These are phyloP conservation scores for Petrocephalus sullivani DNA, from an alignment of 2,797 vertebrate species.

Conservation along the genomic window DNA sequence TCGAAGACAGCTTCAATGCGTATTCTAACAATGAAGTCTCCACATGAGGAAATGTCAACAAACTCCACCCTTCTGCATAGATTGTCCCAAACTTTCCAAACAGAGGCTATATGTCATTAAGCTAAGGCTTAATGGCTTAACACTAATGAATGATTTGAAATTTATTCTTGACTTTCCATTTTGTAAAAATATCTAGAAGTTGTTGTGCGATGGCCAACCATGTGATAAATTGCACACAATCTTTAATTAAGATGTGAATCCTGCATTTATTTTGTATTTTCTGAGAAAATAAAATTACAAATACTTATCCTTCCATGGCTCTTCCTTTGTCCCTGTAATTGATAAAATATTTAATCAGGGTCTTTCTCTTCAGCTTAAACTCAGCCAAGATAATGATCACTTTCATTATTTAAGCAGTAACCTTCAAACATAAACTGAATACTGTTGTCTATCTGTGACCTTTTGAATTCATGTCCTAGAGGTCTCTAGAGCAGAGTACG, in stretches of 20 bases:
- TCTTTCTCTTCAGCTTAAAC: not conserved
- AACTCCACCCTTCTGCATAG: not conserved
- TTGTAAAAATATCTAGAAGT: not conserved
- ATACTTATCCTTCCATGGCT: not conserved
- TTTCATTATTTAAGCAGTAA: not conserved
- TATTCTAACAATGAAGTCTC: not conserved
- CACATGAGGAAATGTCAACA: not conserved
- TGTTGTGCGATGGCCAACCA: not conserved
- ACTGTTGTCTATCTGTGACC: not conserved
- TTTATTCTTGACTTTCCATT: not conserved
- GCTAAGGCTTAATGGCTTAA: not conserved
- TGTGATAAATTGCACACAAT: not conserved
- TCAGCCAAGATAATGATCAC: not conserved
- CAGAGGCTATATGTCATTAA: not conserved
- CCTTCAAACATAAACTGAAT: constrained; percentile 6
- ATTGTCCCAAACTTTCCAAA: not conserved
- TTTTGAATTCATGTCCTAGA: not conserved
- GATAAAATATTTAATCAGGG: not conserved
- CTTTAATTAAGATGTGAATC: not conserved
- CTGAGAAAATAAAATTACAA: not conserved
- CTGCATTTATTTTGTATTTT: not conserved
- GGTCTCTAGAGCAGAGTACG: not conserved
- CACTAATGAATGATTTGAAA: not conserved
- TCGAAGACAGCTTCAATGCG: not conserved
- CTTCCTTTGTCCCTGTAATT: not conserved